Evolutionary conservation across 2,888 invertebrate genomes (phyloP).

Genomic region (Caenorhabditis sp.): DNA sequence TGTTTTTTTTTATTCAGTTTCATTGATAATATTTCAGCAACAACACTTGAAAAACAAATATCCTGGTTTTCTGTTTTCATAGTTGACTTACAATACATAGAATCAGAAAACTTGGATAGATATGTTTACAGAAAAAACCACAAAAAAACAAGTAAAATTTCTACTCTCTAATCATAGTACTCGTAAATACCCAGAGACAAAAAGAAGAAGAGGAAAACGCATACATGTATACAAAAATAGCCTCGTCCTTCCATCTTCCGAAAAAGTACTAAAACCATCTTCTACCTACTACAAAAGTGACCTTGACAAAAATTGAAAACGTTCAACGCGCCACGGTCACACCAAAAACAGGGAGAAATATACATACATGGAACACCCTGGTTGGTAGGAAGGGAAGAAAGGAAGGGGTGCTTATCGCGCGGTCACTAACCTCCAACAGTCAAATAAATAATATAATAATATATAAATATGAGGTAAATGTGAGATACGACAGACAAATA

Average conservation of each 20-base stretch:
- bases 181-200: not conserved
- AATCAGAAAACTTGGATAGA: no score
- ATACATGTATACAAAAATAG: not conserved
- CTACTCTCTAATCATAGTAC: not conserved
- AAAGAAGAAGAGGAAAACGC: not conserved
- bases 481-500: constrained; percentile 22
- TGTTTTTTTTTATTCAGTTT: no score
- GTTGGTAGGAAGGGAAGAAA: constrained; percentile 12
- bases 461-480: not conserved
- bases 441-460: constrained; percentile 3
- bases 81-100: no score
- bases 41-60: no score
- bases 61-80: no score
- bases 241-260: constrained; percentile 4
- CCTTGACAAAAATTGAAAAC: not conserved
- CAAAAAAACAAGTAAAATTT: no score
- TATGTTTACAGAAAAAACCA: no score
- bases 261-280: constrained; percentile 7
- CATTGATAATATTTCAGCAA: no score
- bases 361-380: constrained; percentile 7
- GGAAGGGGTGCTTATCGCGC: constrained; percentile 23
- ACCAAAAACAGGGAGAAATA: constrained; percentile 14
- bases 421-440: constrained; percentile 13
- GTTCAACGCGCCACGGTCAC: constrained; percentile 3
- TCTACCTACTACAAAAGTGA: constrained; percentile 1